Base-by-base conservation (phyloP, 2,113 vertebrate species). In the Chascanopsetta lugubris region DNA sequence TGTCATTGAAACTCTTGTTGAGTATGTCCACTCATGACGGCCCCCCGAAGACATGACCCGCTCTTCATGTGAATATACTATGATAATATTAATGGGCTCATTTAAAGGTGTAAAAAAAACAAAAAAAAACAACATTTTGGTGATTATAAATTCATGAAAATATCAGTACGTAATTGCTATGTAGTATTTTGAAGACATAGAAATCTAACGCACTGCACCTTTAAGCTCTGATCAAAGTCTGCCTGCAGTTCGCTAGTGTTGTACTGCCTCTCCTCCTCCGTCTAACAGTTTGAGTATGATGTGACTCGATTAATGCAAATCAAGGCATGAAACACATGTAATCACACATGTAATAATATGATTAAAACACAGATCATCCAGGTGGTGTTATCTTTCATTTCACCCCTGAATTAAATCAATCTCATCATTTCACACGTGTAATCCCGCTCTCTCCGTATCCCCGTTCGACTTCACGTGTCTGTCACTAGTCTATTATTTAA, bases 401-500 rank as follows among this genome's bases (percentile, higher is more conserved):
- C 18, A 7, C 22, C 22, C 10, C 13, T 10, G 17, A 51, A 6
- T 30, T 51, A 15, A 21, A 9, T 22, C 2, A 15, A 20, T 2
- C 20, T 9, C 2, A 56, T 55, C 3, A 22, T 56, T 10, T 54
- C 11, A 53, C 50, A 53, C 51, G 18, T 55, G 29, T 32, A 54
- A 34, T 34, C 5, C 29, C 20, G 9, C 13, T 43, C 20, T 51
- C 46, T 34, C 12, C 12, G 10, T 11, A n/a, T 15, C n/a, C 22
- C 10, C 34, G 36, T 21, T 2, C 45, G 30, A 12, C 13, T 20
- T 18, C 17, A 22, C 48, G 20, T 32, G 2, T 48, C 46, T 17
- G 26, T 34, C 13, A 26, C 26, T n/a, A 20, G 24, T 12, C 25
- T 21, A 34, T 48, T 49, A n/a, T 18, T 48, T 4, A 32, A 26